These are phyloP conservation scores for Crambe crambe DNA, from an alignment of 37 sponge, comb jelly and placozoan genomes.

Conservation along the genomic window DNA sequence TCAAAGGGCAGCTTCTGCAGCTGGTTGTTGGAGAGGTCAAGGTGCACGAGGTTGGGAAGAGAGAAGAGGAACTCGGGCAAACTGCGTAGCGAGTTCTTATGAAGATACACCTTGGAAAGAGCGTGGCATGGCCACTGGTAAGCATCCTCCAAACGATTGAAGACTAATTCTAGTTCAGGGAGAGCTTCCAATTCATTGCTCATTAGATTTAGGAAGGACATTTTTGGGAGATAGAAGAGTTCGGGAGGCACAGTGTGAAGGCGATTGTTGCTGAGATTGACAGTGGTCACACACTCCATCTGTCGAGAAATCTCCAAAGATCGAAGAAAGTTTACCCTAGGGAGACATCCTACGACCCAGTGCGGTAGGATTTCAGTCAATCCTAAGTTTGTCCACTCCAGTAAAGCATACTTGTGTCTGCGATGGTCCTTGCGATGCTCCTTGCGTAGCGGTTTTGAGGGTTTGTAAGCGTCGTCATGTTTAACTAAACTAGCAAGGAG, in stretches of 20 bases:
- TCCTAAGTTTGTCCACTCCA: constrained; percentile 29
- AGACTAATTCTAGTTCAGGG: constrained; percentile 22
- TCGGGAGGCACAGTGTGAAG: constrained; percentile 47
- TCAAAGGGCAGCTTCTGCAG: constrained; percentile 47
- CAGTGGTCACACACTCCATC: constrained; percentile 36
- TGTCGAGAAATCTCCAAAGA: background rate
- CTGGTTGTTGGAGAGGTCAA: constrained; percentile 64
- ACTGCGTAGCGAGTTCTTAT: constrained; percentile 22
- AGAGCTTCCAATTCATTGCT: constrained; percentile 45
- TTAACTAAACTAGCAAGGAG: constrained; percentile 51
- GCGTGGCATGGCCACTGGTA: constrained; percentile 41
- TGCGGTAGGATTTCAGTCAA: constrained; percentile 21
- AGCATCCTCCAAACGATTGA: background rate
- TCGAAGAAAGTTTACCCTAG: constrained; percentile 3
- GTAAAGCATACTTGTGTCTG: constrained; percentile 16
- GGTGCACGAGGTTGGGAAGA: constrained; percentile 45
- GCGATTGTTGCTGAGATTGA: constrained; percentile 48
- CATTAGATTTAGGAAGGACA: constrained; percentile 38
- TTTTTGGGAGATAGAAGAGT: constrained; percentile 65
- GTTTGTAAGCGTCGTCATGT: constrained; percentile 33
- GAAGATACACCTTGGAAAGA: constrained; percentile 34
- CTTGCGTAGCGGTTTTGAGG: background rate
- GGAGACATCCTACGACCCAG: constrained; percentile 48
- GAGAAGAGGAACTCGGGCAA: constrained; percentile 70
- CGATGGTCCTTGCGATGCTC: background rate